Conservation (phyloP, 2,888 invertebrate species). For the Xestobium rufovillosum region DNA sequence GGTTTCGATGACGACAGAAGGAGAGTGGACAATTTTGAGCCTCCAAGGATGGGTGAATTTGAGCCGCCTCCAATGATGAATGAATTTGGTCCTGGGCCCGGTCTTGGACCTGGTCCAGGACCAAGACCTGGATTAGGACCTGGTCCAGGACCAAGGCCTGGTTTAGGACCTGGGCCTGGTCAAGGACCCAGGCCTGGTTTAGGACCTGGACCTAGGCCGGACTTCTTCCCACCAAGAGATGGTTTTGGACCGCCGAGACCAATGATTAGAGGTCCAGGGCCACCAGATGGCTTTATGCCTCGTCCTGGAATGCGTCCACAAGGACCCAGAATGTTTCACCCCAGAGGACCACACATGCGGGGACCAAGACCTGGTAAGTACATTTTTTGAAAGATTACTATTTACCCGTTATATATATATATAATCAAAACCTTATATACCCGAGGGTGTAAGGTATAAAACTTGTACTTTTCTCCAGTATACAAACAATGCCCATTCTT, state of each 20-base stretch:
- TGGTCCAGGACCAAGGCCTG: too few species aligned
- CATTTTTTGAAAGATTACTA: too few species aligned
- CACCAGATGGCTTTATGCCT: conserved; percentile 40
- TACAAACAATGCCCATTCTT: too few species aligned
- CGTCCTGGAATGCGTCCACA: conserved; percentile 27
- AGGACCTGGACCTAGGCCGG: conserved; percentile 22
- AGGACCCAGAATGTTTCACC: conserved; percentile 28
- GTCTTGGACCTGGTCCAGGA: too few species aligned
- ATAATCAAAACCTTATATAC: too few species aligned
- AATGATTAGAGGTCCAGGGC: conserved; percentile 38
- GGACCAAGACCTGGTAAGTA: conserved; percentile 23
- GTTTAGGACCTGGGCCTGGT: too few species aligned
- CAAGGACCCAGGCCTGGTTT: conserved; percentile 20
- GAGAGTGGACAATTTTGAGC: conserved; percentile 24
- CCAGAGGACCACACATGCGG: conserved; percentile 29
- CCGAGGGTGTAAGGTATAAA: too few species aligned
- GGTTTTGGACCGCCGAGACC: conserved; percentile 26
- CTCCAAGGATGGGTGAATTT: conserved; percentile 15
- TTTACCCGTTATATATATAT: too few species aligned
- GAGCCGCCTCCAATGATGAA: too few species aligned
- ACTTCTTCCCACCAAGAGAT: conserved; percentile 26
- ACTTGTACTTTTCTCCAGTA: too few species aligned
- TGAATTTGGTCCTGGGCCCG: too few species aligned
- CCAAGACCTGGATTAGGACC: too few species aligned
- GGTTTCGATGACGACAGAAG: conserved; percentile 27